Evolutionary conservation across 1,140 invertebrate species (phyloP).

Genomic region (Akabosia matsudoensis): DNA sequence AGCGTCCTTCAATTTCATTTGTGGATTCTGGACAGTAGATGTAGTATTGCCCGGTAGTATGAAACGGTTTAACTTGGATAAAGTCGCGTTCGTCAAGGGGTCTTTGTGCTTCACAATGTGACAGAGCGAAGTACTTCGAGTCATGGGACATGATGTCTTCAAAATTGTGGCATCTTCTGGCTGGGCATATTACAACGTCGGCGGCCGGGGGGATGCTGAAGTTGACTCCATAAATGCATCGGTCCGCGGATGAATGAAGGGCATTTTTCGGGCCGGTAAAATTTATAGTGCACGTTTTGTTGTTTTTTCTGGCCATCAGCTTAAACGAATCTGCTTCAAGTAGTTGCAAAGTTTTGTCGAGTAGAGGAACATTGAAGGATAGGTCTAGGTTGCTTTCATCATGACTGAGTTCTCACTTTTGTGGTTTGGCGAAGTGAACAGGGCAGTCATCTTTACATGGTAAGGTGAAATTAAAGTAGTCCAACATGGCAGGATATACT

Average conservation of each 20-base stretch:
- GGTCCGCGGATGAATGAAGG: not conserved
- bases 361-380: not conserved
- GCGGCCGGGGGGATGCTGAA: not conserved
- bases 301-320: not conserved
- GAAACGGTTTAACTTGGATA: not conserved
- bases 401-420: not conserved
- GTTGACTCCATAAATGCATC: not conserved
- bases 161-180: not conserved
- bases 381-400: not conserved
- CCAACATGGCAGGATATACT: not conserved
- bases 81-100: not conserved
- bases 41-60: not conserved
- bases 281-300: not conserved
- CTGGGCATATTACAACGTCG: not conserved
- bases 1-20: not conserved
- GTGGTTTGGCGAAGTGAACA: not conserved
- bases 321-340: not conserved
- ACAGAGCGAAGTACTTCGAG: not conserved
- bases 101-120: not conserved
- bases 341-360: not conserved
- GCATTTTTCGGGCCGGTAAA: not conserved
- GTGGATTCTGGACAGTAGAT: conserved; percentile 22
- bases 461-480: not conserved
- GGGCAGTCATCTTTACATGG: not conserved
- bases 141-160: not conserved